A percentile compares a stretch with the other conserved stretches of the same genome.
phyloP scores from a whole-genome alignment of 1,140 invertebrate genomes.

The Drosophila arawakana region DNA sequence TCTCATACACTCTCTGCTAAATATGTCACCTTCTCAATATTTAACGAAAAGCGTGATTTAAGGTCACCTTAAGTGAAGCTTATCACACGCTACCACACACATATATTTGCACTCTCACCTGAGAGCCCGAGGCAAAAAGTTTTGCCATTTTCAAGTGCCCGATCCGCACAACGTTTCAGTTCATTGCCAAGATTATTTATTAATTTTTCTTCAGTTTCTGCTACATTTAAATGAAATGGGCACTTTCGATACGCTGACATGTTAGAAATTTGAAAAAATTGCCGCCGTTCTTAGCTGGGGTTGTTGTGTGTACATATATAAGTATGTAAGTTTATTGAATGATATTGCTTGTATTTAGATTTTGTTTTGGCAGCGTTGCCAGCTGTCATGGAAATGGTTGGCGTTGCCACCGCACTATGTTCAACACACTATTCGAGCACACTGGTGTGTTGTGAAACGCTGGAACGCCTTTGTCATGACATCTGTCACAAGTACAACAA shows the following conservation, averaged over 20 bases:
- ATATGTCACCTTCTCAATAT: constrained; percentile 49
- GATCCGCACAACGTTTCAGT: constrained; percentile 34
- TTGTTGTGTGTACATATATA: not conserved
- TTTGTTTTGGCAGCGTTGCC: constrained; percentile 1
- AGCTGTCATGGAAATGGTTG: not conserved
- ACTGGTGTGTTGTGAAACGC: constrained; percentile 14
- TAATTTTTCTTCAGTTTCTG: constrained; percentile 45
- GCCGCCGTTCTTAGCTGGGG: not conserved
- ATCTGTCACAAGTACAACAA: constrained; percentile 25
- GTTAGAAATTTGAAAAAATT: not conserved
- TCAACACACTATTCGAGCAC: not conserved
- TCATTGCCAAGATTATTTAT: constrained; percentile 32
- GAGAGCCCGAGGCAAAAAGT: constrained; percentile 60
- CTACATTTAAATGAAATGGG: constrained; percentile 31
- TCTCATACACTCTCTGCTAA: too few species aligned
- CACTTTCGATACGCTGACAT: constrained; percentile 27
- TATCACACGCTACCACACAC: constrained; percentile 33
- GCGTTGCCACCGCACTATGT: too few species aligned
- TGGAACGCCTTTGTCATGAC: constrained; percentile 11
- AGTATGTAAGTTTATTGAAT: not conserved
- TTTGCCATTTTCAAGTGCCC: constrained; percentile 19
- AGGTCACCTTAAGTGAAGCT: constrained; percentile 73
- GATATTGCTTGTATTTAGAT: constrained; percentile 8
- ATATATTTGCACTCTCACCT: constrained; percentile 52
- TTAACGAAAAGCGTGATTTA: constrained; percentile 34